Evolutionary conservation across 1,140 invertebrate genomes (phyloP), one percentile per base, ranked within the genome.

Genomic region (Aphis craccivora): DNA sequence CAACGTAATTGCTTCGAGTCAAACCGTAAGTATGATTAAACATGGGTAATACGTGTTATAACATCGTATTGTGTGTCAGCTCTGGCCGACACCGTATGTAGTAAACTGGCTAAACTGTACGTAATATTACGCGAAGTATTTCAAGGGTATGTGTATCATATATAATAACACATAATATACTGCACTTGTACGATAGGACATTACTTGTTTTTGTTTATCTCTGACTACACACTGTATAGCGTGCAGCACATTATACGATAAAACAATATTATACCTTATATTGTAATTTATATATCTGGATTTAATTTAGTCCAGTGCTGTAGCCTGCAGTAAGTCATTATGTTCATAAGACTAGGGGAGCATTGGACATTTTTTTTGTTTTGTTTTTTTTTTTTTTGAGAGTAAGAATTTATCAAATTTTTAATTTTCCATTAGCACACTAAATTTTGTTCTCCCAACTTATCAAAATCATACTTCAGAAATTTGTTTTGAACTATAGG

Each of bases 1-100:
- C 48, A 43, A 8, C 25, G 3, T 84, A 8, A 30, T 93, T 8
- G 22, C 91, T 18, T 53, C 91, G 30, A 53, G n/a, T n/a, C 91
- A 86, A 86, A 25, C 48, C 11, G 91, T 93, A 14, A 84, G 91
- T 92, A 76, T n/a, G 60, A 76, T 76, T 76, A 76, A 76, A 76
- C 14, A 4, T 1, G 60, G 60, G 11, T 6, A n/a, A 67, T n/a
- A 35, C 60, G 30, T 76, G 60, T 76, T 76, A n/a, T 76, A 76
- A 76, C 4, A 18, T 76, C n/a, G 30, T 67, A 76, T 18, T n/a
- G 30, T 76, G 5, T 76, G 60, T n/a, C n/a, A 76, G n/a, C 14
- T 76, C 30, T 35, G 14, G 60, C n/a, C n/a, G 14, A 76, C 14
- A n/a, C 25, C 30, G 60, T 76, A n/a, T 18, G 30, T 3, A 76